Conservation (phyloP, 2,113 vertebrate genomes). For the Pedetes capensis region DNA sequence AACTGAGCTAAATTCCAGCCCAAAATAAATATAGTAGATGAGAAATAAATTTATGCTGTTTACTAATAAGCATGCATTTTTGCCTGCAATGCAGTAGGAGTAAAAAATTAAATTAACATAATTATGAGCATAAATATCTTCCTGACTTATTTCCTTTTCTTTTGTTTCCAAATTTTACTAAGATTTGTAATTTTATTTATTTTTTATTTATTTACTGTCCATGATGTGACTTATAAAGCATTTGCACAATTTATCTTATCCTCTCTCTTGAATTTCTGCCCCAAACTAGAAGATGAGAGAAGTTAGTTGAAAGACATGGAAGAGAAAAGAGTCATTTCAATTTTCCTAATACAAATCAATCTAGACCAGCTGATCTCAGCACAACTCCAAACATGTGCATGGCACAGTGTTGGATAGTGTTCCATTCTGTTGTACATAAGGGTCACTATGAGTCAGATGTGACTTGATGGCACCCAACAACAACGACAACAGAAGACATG, state of each 20-base stretch:
- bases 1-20: no score
- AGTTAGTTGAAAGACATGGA: background rate
- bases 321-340: background rate
- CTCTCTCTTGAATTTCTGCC: background rate
- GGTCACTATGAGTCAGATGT: background rate
- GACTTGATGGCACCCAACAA: background rate
- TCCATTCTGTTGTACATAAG: background rate
- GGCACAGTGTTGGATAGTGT: background rate
- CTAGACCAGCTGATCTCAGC: background rate
- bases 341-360: background rate
- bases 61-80: background rate
- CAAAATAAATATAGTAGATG: background rate
- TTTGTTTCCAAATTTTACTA: conserved; percentile 23
- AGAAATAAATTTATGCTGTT: background rate
- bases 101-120: conserved; percentile 26
- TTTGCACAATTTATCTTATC: background rate
- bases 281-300: background rate
- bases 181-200: background rate
- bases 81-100: background rate
- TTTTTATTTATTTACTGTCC: background rate
- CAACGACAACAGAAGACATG: background rate
- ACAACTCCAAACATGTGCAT: background rate
- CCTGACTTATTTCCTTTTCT: background rate
- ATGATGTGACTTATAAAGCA: background rate
- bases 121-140: conserved; percentile 1